A percentile compares a stretch with the other conserved stretches of the same genome.
Evolutionary conservation across 1,140 invertebrate genomes (phyloP).

Genomic region (Lepidurus couesii): DNA sequence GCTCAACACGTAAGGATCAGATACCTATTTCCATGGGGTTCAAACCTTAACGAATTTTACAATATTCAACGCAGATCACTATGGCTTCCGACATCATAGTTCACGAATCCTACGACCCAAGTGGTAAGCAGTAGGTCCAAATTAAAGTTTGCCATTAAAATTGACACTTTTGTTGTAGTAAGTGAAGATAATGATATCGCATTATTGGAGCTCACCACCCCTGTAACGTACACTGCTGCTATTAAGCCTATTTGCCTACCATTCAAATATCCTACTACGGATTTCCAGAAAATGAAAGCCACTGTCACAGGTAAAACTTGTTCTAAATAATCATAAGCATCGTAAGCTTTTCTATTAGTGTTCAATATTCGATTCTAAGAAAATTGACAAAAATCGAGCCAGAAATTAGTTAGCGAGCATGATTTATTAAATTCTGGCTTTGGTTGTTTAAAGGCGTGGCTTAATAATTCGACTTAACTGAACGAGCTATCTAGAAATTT

Average conservation of each 20-base stretch:
- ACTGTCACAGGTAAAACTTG: constrained; percentile 23
- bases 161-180: neutral
- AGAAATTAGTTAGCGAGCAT: too few relatives aligned
- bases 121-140: neutral
- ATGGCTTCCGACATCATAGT: neutral
- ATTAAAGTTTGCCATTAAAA: neutral
- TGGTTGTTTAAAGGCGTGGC: too few relatives aligned
- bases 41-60: neutral
- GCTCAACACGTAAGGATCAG: neutral
- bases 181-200: constrained; percentile 34
- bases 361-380: neutral
- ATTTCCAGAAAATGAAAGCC: neutral
- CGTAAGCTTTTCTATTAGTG: neutral
- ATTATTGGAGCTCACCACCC: constrained; percentile 28
- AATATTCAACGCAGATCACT: neutral
- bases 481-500: too few relatives aligned
- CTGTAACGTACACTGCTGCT: constrained; percentile 31
- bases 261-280: neutral
- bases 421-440: too few relatives aligned
- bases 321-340: neutral
- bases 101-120: neutral
- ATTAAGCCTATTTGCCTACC: constrained; percentile 36
- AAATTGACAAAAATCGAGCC: neutral
- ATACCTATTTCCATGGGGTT: neutral
- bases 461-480: too few relatives aligned